These are phyloP conservation scores for Engystomops pustulosus DNA, from an alignment of 2,113 vertebrate species.

Conservation along the genomic window DNA sequence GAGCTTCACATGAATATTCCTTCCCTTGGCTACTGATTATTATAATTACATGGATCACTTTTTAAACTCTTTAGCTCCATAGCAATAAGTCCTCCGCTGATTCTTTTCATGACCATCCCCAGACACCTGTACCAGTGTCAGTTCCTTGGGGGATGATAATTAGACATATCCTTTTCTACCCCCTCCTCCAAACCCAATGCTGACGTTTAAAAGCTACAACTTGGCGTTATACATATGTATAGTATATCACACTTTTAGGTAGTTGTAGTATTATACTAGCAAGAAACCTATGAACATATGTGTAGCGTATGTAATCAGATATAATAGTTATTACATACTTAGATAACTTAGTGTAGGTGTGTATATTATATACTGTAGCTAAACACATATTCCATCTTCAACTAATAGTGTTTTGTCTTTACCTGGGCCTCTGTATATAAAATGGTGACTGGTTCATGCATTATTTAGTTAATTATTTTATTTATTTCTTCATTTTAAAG, in stretches of 20 bases:
- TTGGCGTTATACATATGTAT: neutral
- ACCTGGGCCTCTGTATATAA: too few relatives aligned
- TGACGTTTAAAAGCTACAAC: neutral
- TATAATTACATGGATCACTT: constrained; percentile 28
- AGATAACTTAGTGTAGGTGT: too few relatives aligned
- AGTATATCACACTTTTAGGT: neutral
- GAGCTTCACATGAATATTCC: neutral
- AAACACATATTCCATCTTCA: too few relatives aligned
- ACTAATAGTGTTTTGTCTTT: too few relatives aligned
- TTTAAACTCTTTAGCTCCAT: constrained; percentile 44
- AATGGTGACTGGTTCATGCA: too few relatives aligned
- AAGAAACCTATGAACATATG: too few relatives aligned
- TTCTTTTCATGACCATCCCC: constrained; percentile 8
- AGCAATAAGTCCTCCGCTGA: constrained; percentile 23
- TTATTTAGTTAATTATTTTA: too few relatives aligned
- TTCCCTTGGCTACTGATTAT: constrained; percentile 27
- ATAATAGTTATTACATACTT: too few relatives aligned
- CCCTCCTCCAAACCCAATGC: neutral
- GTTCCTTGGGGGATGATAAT: constrained; percentile 32
- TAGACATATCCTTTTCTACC: constrained; percentile 9
- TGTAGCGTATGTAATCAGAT: too few relatives aligned
- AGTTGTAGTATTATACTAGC: neutral
- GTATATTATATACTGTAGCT: too few relatives aligned
- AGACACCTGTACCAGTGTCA: constrained; percentile 30
- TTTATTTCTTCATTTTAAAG: too few relatives aligned